phyloP scores from a whole-genome alignment of 37 sponge, comb jelly and placozoan species.

The Ianthella basta region DNA sequence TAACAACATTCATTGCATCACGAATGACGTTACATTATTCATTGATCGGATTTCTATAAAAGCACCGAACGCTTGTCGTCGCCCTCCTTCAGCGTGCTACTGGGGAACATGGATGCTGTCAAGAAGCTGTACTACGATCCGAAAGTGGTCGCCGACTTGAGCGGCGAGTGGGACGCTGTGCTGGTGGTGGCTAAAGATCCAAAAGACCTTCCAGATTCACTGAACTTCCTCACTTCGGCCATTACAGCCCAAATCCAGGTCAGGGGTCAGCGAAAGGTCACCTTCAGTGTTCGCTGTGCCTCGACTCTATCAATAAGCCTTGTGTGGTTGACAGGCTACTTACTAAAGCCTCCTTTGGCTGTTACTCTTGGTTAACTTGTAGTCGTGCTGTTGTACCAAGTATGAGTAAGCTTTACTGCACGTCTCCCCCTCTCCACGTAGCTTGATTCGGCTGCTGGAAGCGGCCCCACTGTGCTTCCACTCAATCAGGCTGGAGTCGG shows the following conservation, averaged over 20 bases:
- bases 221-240: neutral
- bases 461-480: too few relatives aligned
- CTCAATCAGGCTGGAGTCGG: too few relatives aligned
- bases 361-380: too few relatives aligned
- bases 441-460: too few relatives aligned
- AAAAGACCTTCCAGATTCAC: neutral
- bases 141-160: neutral
- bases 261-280: neutral
- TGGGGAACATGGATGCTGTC: neutral
- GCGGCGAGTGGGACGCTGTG: slow-evolving; percentile 8
- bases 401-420: too few relatives aligned
- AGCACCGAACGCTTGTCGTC: neutral
- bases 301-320: too few relatives aligned
- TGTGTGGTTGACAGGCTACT: too few relatives aligned
- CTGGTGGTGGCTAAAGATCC: slow-evolving; percentile 6
- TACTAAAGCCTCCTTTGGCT: too few relatives aligned
- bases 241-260: neutral
- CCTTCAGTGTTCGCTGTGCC: too few relatives aligned
- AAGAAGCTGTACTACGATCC: neutral
- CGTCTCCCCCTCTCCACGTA: too few relatives aligned
- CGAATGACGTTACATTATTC: neutral
- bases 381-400: too few relatives aligned
- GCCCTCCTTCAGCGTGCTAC: too few relatives aligned
- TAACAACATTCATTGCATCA: neutral
- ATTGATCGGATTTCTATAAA: neutral